phyloP scores from a whole-genome alignment of 2,797 vertebrate genomes.

The Dallia pectoralis region DNA sequence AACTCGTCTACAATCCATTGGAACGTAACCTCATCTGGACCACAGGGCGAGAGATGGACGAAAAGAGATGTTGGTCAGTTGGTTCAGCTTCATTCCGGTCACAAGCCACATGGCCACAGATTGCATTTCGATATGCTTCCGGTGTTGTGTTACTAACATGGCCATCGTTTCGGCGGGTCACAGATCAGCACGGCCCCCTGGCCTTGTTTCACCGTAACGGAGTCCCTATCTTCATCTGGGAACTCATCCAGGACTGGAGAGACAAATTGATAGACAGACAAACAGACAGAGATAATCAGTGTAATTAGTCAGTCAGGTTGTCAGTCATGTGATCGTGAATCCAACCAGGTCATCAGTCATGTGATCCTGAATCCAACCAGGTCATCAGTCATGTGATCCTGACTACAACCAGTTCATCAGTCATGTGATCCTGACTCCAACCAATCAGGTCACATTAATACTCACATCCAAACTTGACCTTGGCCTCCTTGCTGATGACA shows the following conservation, averaged over 20 bases:
- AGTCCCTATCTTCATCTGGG: slow-evolving; percentile 87
- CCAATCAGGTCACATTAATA: neutral
- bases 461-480: slow-evolving; percentile 95
- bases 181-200: slow-evolving; percentile 94
- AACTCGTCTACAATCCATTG: slow-evolving; percentile 98
- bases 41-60: neutral
- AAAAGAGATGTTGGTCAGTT: neutral
- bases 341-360: too few species aligned
- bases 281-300: too few species aligned
- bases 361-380: too few species aligned
- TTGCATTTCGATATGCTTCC: too few species aligned
- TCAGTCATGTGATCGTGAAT: too few species aligned
- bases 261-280: neutral
- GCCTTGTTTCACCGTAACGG: slow-evolving; percentile 88
- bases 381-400: too few species aligned
- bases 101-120: too few species aligned
- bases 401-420: too few species aligned
- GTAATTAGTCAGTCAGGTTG: too few species aligned
- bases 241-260: slow-evolving; percentile 87
- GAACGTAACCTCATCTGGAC: slow-evolving; percentile 88
- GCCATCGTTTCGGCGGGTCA: slow-evolving; percentile 85
- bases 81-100: neutral
- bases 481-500: slow-evolving; percentile 94
- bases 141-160: slow-evolving; percentile 77
- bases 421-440: too few species aligned